A percentile compares a stretch with the other conserved stretches of the same genome.
Conservation (phyloP, 1,140 invertebrate genomes). For the Aethina tumida region DNA sequence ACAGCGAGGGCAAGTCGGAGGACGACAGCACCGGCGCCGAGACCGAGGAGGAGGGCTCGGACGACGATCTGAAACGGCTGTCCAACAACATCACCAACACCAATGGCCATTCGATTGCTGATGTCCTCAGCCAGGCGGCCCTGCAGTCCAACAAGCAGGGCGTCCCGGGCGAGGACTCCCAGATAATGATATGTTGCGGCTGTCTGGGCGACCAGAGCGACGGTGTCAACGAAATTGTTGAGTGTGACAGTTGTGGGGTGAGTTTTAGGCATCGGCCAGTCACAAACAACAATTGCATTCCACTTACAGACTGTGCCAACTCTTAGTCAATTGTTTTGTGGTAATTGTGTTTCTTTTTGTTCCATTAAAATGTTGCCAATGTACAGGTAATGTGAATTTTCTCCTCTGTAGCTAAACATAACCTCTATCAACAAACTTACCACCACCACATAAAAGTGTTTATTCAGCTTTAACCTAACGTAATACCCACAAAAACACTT, state of each 20-base stretch:
- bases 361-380: too few relatives aligned
- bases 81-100: constrained; percentile 22
- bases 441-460: too few relatives aligned
- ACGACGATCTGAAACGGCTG: constrained; percentile 33
- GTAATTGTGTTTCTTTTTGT: too few relatives aligned
- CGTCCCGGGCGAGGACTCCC: constrained; percentile 29
- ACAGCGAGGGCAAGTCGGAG: constrained; percentile 43
- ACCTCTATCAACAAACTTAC: too few relatives aligned
- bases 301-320: too few relatives aligned
- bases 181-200: constrained; percentile 77
- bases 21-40: constrained; percentile 34
- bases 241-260: constrained; percentile 94
- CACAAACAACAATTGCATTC: too few relatives aligned
- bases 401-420: too few relatives aligned
- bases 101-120: constrained; percentile 36
- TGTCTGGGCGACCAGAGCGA: constrained; percentile 89
- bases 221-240: constrained; percentile 91
- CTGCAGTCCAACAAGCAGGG: constrained; percentile 17
- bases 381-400: too few relatives aligned
- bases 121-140: constrained; percentile 44
- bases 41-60: constrained; percentile 35
- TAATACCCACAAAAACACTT: too few relatives aligned
- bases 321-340: too few relatives aligned
- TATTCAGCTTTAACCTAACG: too few relatives aligned
- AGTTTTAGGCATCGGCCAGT: too few relatives aligned